Evolutionary conservation across 2,797 vertebrate species (phyloP).

Genomic region (Borostomias antarcticus): DNA sequence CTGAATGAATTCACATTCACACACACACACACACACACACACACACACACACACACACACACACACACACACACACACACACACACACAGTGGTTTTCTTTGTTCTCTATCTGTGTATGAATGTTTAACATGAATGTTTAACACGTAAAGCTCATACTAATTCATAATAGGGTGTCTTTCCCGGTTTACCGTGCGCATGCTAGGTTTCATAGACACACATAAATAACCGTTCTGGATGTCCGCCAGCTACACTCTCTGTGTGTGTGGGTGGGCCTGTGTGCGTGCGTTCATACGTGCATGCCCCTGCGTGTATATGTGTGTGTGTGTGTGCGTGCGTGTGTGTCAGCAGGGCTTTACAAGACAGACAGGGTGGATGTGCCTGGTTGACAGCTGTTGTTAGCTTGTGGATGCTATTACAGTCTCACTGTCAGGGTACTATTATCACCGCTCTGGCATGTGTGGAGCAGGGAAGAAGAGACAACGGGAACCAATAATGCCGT

Average conservation of each 20-base stretch:
- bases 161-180: too few species aligned
- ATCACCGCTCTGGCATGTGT: slow-evolving; percentile 21
- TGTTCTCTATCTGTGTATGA: too few species aligned
- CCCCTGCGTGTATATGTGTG: too few species aligned
- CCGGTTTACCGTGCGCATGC: too few species aligned
- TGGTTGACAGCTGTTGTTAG: slow-evolving; percentile 33
- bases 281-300: too few species aligned
- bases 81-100: too few species aligned
- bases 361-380: slow-evolving; percentile 42
- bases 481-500: slow-evolving; percentile 1
- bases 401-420: neutral
- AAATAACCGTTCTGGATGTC: too few species aligned
- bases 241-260: neutral
- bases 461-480: slow-evolving; percentile 19
- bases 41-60: slow-evolving; percentile 20
- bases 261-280: neutral
- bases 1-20: slow-evolving; percentile 16
- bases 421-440: slow-evolving; percentile 18
- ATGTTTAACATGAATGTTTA: too few species aligned
- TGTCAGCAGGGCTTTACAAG: neutral
- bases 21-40: slow-evolving; percentile 13
- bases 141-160: too few species aligned
- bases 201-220: too few species aligned
- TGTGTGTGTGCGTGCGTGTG: slow-evolving; percentile 3
- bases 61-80: slow-evolving; percentile 13